Evolutionary conservation across 2,113 vertebrate species (phyloP).

Genomic region (Pionites leucogaster): DNA sequence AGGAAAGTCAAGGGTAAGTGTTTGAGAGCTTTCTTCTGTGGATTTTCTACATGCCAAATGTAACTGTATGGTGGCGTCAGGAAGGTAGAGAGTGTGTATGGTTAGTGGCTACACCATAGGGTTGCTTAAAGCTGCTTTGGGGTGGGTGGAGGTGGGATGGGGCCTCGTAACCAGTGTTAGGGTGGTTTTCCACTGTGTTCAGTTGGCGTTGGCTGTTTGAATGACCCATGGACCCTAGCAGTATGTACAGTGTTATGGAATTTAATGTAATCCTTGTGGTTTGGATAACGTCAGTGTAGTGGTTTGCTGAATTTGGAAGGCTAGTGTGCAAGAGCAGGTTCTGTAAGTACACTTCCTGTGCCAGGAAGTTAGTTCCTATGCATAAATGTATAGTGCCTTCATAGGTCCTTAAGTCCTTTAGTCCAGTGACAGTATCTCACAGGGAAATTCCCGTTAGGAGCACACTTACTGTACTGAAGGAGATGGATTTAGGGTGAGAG

Average conservation of each 20-base stretch:
- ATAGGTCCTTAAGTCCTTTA: constrained; percentile 53
- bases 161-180: constrained; percentile 57
- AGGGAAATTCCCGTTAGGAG: constrained; percentile 29
- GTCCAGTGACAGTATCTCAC: constrained; percentile 48
- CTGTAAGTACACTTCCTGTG: constrained; percentile 57
- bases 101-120: constrained; percentile 56
- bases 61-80: constrained; percentile 77
- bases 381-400: constrained; percentile 45
- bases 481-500: constrained; percentile 52
- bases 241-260: constrained; percentile 60
- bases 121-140: constrained; percentile 53
- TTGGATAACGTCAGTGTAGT: constrained; percentile 71
- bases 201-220: constrained; percentile 76
- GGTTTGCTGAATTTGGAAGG: constrained; percentile 77
- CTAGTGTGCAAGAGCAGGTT: constrained; percentile 71
- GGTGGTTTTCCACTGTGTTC: constrained; percentile 63
- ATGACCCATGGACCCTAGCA: constrained; percentile 68
- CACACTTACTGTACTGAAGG: constrained; percentile 51
- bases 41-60: constrained; percentile 81
- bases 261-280: constrained; percentile 68
- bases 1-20: constrained; percentile 99
- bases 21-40: constrained; percentile 88
- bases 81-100: constrained; percentile 72
- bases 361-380: constrained; percentile 59
- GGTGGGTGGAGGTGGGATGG: constrained; percentile 65